Percentiles rank a stretch among this genome's conserved stretches.
phyloP scores from a whole-genome alignment of 2,888 invertebrate species.

The Melipona bicolor region DNA sequence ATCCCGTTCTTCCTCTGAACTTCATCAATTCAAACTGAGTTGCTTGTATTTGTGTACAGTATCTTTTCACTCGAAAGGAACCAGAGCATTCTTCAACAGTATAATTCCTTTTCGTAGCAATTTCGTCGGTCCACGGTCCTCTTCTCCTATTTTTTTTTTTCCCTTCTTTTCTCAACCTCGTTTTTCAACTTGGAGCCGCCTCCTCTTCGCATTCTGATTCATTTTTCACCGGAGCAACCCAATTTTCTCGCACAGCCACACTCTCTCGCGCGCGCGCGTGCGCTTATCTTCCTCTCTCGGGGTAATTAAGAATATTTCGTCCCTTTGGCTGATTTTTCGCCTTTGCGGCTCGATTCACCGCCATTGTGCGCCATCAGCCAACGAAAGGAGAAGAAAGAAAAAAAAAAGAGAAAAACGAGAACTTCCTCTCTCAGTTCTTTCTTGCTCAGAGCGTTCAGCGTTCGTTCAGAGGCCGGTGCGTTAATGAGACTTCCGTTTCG shows the following conservation, averaged over 20 bases:
- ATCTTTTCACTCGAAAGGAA: too few species aligned
- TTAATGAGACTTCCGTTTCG: slow-evolving; percentile 13
- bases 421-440: background rate
- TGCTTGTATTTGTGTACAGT: too few species aligned
- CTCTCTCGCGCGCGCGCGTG: background rate
- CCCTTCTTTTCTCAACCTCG: background rate
- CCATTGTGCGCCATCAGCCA: background rate
- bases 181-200: background rate
- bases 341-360: background rate
- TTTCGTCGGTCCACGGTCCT: slow-evolving; percentile 17
- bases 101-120: background rate
- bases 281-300: slow-evolving; percentile 31
- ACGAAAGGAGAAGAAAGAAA: background rate
- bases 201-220: background rate
- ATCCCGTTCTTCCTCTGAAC: too few species aligned
- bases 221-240: slow-evolving; percentile 23
- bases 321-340: slow-evolving; percentile 37
- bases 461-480: background rate
- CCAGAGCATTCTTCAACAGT: too few species aligned
- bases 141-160: too few species aligned
- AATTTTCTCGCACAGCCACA: slow-evolving; percentile 1
- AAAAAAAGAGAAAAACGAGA: too few species aligned
- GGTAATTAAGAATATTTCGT: slow-evolving; percentile 53
- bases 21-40: too few species aligned
- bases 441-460: background rate